Conservation (phyloP, 2,797 vertebrate species). For the Tympanoctomys barrerae region DNA sequence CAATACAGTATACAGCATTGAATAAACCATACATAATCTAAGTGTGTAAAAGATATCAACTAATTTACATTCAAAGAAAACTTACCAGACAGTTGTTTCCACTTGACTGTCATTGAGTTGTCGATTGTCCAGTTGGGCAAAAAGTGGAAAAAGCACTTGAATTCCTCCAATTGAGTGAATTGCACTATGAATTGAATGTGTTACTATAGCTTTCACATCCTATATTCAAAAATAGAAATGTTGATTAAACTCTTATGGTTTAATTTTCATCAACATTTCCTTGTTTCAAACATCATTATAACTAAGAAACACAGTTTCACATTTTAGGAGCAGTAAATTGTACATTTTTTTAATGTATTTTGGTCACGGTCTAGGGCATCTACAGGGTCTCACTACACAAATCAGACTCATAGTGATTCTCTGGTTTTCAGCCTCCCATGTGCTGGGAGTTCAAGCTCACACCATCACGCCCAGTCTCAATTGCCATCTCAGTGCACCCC, state of each 20-base stretch:
- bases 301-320: not conserved
- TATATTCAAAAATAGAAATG: constrained; percentile 84
- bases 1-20: not conserved
- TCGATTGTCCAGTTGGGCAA: constrained; percentile 97
- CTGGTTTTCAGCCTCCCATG: too few relatives aligned
- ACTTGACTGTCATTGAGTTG: constrained; percentile 96
- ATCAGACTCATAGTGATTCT: too few relatives aligned
- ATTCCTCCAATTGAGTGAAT: constrained; percentile 98
- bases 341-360: not conserved
- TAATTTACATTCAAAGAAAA: constrained; percentile 57
- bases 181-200: constrained; percentile 98
- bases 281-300: not conserved
- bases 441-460: too few relatives aligned
- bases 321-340: not conserved
- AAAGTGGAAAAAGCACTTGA: constrained; percentile 98
- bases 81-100: constrained; percentile 98
- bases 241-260: not conserved
- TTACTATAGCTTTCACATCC: constrained; percentile 99
- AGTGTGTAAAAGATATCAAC: not conserved
- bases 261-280: constrained; percentile 15
- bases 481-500: too few relatives aligned
- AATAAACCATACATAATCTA: not conserved
- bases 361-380: too few relatives aligned
- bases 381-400: too few relatives aligned
- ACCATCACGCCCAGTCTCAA: too few relatives aligned